Evolutionary conservation across 2,888 invertebrate genomes (phyloP).

Genomic region (Drosophila nigritarsus): DNA sequence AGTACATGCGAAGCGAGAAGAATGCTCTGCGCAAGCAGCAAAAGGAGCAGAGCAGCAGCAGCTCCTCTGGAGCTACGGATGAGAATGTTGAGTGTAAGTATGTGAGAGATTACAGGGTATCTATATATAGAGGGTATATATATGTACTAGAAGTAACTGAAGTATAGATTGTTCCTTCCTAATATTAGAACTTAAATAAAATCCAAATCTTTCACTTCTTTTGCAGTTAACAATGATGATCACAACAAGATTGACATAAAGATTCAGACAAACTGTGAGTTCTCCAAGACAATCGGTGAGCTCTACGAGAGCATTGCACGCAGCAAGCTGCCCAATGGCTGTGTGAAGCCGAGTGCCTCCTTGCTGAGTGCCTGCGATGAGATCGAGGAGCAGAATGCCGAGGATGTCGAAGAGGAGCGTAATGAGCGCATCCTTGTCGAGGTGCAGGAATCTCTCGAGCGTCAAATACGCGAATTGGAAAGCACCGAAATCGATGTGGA

Average conservation of each 20-base stretch:
- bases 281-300: conserved; percentile 85
- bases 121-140: not conserved
- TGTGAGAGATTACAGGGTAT: not conserved
- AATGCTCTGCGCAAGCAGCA: conserved; percentile 72
- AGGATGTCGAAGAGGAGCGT: conserved; percentile 88
- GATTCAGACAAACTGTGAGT: conserved; percentile 85
- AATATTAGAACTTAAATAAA: not conserved
- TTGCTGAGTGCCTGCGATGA: conserved; percentile 86
- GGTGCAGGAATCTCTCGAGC: conserved; percentile 90
- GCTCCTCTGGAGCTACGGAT: conserved; percentile 46
- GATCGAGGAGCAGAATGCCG: conserved; percentile 85
- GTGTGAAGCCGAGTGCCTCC: conserved; percentile 38
- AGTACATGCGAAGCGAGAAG: conserved; percentile 85
- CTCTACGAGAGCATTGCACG: conserved; percentile 83
- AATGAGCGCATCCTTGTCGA: conserved; percentile 89
- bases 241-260: conserved; percentile 85
- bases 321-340: conserved; percentile 62
- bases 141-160: not conserved
- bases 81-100: conserved; percentile 69
- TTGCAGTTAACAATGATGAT: conserved; percentile 59
- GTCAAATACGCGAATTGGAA: conserved; percentile 91
- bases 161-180: not conserved
- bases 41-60: conserved; percentile 48
- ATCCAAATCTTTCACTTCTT: not conserved
- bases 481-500: conserved; percentile 91